Conservation (phyloP, 2,113 vertebrate species). For the Phasianus colchicus region DNA sequence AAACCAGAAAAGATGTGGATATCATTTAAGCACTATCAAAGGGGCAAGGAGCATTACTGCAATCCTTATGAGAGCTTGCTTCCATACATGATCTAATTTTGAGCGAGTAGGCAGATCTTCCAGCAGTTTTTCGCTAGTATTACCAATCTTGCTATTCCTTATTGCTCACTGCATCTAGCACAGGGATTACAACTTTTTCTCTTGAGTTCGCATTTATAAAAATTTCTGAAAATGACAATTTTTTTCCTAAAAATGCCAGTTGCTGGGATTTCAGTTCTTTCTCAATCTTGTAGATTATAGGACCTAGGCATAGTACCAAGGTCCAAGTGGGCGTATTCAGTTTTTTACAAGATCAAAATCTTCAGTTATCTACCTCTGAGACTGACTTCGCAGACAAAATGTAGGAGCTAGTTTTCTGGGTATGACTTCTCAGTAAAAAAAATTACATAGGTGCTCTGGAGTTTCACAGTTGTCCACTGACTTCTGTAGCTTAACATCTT, state of each 20-base stretch:
- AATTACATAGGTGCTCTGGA: background rate
- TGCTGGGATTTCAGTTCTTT: too few relatives aligned
- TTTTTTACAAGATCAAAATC: too few relatives aligned
- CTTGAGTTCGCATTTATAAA: background rate
- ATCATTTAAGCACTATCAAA: fast-evolving
- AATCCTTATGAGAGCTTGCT: background rate
- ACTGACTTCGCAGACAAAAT: background rate
- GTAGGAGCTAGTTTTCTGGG: background rate
- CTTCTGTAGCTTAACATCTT: background rate
- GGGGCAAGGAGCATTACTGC: background rate
- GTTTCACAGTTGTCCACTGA: fast-evolving
- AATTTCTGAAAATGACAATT: too few relatives aligned
- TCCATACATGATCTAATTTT: background rate
- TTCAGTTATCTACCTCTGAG: too few relatives aligned
- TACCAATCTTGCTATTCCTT: background rate
- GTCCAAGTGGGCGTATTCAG: too few relatives aligned
- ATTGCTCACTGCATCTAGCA: background rate
- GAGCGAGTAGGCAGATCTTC: background rate
- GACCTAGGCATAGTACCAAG: too few relatives aligned
- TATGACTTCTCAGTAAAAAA: background rate
- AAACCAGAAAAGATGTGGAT: background rate
- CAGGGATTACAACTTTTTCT: background rate
- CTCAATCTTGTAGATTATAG: too few relatives aligned
- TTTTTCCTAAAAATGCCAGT: too few relatives aligned
- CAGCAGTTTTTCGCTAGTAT: background rate